phyloP scores from a whole-genome alignment of 2,113 vertebrate genomes.

The Melanotaenia duboulayi region DNA sequence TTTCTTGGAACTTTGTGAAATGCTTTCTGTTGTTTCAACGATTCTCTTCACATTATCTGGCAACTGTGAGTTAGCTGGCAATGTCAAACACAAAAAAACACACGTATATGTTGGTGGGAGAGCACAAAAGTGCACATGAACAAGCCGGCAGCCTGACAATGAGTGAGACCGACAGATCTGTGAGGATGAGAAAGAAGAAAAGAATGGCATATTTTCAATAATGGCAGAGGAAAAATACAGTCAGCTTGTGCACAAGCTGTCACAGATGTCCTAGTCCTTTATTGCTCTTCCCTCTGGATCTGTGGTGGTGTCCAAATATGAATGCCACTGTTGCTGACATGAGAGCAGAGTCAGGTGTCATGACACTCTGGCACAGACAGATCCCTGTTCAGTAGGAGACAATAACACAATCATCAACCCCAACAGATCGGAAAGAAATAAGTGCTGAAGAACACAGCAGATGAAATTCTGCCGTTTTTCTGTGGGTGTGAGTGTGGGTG shows the following conservation, averaged over 20 bases:
- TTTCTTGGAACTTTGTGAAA: conserved; percentile 47
- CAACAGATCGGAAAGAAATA: conserved; percentile 32
- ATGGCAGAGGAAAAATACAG: conserved; percentile 42
- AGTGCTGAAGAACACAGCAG: conserved; percentile 31
- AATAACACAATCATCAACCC: conserved; percentile 14
- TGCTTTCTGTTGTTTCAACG: conserved; percentile 50
- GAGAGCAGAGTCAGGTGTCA: conserved; percentile 51
- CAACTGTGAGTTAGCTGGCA: conserved; percentile 52
- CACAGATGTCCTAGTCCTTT: conserved; percentile 56
- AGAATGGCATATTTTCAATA: conserved; percentile 50
- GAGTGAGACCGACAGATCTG: conserved; percentile 62
- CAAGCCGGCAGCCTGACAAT: conserved; percentile 59
- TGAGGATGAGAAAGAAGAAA: conserved; percentile 39
- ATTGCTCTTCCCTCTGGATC: conserved; percentile 35
- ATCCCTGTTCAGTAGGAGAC: conserved; percentile 38
- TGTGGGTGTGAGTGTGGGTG: conserved; percentile 52
- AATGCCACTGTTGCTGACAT: conserved; percentile 46
- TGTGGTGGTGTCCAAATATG: conserved; percentile 31
- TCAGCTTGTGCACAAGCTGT: conserved; percentile 46
- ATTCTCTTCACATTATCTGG: conserved; percentile 61
- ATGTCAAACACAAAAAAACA: conserved; percentile 36
- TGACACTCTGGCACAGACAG: conserved; percentile 24
- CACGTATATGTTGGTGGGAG: conserved; percentile 33
- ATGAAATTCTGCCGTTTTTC: conserved; percentile 30
- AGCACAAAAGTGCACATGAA: conserved; percentile 50